These are phyloP conservation scores for Scartelaos histophorus DNA, from an alignment of 2,113 vertebrate genomes.

Conservation along the genomic window DNA sequence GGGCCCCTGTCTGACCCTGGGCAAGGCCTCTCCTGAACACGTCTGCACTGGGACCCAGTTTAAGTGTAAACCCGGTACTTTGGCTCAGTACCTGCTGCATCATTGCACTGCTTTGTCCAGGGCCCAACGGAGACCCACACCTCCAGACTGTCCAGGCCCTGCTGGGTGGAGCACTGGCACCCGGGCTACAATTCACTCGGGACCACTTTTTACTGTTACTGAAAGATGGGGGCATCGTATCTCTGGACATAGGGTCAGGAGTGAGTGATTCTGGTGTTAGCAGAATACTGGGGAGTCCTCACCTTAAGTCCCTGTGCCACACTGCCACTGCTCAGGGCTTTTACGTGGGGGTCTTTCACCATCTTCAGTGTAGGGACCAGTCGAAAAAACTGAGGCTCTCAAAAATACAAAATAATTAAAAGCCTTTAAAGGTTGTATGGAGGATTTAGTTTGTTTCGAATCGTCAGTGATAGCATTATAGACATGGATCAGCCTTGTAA, in stretches of 20 bases:
- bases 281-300: constrained; percentile 78
- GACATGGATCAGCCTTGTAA: too few species aligned
- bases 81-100: constrained; percentile 75
- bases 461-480: too few species aligned
- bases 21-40: constrained; percentile 13
- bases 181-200: constrained; percentile 67
- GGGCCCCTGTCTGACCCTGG: constrained; percentile 34
- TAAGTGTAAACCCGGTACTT: constrained; percentile 79
- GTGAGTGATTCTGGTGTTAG: constrained; percentile 21
- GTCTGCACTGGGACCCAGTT: constrained; percentile 45
- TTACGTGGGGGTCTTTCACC: constrained; percentile 80
- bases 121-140: constrained; percentile 71
- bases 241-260: constrained; percentile 75
- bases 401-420: too few species aligned
- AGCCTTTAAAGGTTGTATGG: too few species aligned
- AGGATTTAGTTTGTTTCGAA: too few species aligned
- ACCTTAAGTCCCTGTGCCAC: constrained; percentile 76
- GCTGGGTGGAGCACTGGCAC: constrained; percentile 50
- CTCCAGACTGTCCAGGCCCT: constrained; percentile 77
- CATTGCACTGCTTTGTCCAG: constrained; percentile 59
- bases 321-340: constrained; percentile 79
- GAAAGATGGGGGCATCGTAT: constrained; percentile 78
- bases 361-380: too few species aligned
- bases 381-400: too few species aligned
- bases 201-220: constrained; percentile 82